Evolutionary conservation across 2,797 vertebrate species (phyloP).

Genomic region (Rhinatrema bivittatum): DNA sequence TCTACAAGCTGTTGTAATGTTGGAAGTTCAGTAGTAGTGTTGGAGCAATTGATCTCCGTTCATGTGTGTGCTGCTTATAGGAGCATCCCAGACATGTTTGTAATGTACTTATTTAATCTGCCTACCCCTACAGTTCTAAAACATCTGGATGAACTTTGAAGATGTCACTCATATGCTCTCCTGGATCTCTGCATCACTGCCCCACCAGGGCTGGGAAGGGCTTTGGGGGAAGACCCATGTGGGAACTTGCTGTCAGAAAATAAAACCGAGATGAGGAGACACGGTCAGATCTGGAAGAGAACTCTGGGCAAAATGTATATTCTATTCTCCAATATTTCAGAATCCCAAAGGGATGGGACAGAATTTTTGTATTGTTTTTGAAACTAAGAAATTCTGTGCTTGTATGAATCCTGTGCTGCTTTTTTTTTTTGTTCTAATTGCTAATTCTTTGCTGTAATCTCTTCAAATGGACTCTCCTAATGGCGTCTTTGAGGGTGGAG

Average conservation of each 20-base stretch:
- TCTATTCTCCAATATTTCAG: constrained; percentile 17
- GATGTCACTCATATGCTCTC: constrained; percentile 35
- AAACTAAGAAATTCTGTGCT: constrained; percentile 45
- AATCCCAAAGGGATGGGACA: constrained; percentile 39
- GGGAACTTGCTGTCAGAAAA: constrained; percentile 34
- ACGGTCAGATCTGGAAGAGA: constrained; percentile 31
- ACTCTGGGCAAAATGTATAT: constrained; percentile 27
- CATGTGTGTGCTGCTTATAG: too few relatives aligned
- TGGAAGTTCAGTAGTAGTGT: too few relatives aligned
- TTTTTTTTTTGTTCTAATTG: constrained; percentile 15
- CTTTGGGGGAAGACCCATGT: constrained; percentile 12
- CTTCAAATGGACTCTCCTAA: constrained; percentile 1
- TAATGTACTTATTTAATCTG: neutral
- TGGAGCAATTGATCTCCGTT: too few relatives aligned
- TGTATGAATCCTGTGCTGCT: constrained; percentile 39
- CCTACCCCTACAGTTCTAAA: constrained; percentile 51
- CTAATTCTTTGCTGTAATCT: constrained; percentile 31
- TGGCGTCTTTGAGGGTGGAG: neutral
- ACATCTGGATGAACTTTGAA: constrained; percentile 28
- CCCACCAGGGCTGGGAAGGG: constrained; percentile 18
- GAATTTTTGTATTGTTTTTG: constrained; percentile 42
- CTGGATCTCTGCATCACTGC: constrained; percentile 28
- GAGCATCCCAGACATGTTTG: too few relatives aligned
- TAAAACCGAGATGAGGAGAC: constrained; percentile 26
- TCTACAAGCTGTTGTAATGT: too few relatives aligned